Percentiles rank a stretch among this genome's conserved stretches.
Evolutionary conservation across 2,888 invertebrate species (phyloP).

Genomic region (Nomada hirtipes): DNA sequence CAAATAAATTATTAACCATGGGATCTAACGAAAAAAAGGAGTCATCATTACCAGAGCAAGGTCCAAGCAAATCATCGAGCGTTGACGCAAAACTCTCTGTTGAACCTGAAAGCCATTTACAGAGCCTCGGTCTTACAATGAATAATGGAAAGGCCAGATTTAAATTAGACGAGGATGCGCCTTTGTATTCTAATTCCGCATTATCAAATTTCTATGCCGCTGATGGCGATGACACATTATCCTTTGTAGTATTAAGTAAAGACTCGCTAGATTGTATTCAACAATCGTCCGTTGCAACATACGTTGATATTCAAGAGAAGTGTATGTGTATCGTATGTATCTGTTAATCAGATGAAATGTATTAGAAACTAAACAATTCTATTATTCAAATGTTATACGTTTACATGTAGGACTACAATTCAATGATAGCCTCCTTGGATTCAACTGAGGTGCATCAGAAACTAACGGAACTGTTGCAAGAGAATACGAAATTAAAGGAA

Average conservation of each 20-base stretch:
- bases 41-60: not conserved
- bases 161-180: slow-evolving; percentile 69
- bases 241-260: slow-evolving; percentile 79
- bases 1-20: slow-evolving; percentile 2
- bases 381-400: slow-evolving; percentile 3
- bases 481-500: slow-evolving; percentile 87
- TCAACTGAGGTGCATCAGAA: slow-evolving; percentile 85
- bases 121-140: slow-evolving; percentile 72
- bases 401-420: slow-evolving; percentile 75
- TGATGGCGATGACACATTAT: slow-evolving; percentile 73
- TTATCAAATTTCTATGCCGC: slow-evolving; percentile 35
- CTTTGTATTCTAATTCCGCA: slow-evolving; percentile 50
- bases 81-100: not conserved
- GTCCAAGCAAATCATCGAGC: not conserved
- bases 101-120: slow-evolving; percentile 64
- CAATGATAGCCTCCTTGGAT: slow-evolving; percentile 75
- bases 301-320: slow-evolving; percentile 76
- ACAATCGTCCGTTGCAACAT: slow-evolving; percentile 73
- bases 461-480: slow-evolving; percentile 86
- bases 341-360: slow-evolving; percentile 1
- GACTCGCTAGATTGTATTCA: slow-evolving; percentile 75
- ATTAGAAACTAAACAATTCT: slow-evolving; percentile 7
- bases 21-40: not conserved
- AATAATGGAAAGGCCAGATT: slow-evolving; percentile 73
- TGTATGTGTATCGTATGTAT: slow-evolving; percentile 72